Conservation (phyloP, 2,113 vertebrate genomes). For the Saguinus imperator region DNA sequence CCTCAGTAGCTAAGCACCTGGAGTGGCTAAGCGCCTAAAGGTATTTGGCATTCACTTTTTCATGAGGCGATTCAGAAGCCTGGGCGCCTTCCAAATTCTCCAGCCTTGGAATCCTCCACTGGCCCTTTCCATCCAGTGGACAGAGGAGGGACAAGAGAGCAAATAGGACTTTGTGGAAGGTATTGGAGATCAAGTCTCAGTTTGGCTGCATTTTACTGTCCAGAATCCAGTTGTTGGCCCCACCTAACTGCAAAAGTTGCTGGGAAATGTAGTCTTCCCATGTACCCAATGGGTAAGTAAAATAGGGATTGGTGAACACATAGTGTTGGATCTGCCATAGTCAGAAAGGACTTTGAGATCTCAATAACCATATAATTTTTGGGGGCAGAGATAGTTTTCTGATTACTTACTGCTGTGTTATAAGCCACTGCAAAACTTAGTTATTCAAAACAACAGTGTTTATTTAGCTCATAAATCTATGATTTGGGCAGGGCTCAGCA, state of each 20-base stretch:
- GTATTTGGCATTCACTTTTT: background rate
- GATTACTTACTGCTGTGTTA: background rate
- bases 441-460: background rate
- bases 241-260: background rate
- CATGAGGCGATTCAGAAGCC: background rate
- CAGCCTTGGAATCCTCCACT: background rate
- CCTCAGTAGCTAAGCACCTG: background rate
- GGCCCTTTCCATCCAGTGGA: background rate
- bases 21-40: background rate
- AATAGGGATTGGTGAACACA: background rate
- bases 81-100: background rate
- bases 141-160: background rate
- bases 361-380: slow-evolving; percentile 1
- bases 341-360: slow-evolving; percentile 25
- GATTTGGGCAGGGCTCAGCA: background rate
- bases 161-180: background rate
- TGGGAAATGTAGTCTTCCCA: background rate
- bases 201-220: background rate
- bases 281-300: background rate
- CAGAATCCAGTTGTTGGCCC: background rate
- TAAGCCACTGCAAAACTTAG: background rate
- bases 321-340: background rate
- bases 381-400: background rate
- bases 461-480: background rate
- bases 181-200: background rate